Base-by-base conservation (phyloP, 2,113 vertebrate genomes). In the Brienomyrus longianalis region DNA sequence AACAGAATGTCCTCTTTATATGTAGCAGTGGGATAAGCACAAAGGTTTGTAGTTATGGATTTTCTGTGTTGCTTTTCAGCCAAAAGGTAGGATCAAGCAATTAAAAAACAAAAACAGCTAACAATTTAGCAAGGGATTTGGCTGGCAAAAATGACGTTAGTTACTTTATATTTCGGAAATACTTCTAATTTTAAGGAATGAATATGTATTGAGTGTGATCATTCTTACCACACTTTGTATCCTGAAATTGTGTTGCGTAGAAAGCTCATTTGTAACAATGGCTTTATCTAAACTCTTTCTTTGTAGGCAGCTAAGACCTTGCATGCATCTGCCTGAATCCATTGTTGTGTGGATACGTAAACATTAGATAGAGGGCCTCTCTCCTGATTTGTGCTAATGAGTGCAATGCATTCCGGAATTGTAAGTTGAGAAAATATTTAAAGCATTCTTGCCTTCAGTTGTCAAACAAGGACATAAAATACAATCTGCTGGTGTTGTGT, bases 1-100 rank as follows among this genome's bases (percentile, higher is more conserved):
- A 66, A 94, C 93, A 93, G 62, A 87, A 88, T 88, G 87, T 92
- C 94, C 94, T 94, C 94, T 94, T 94, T 93, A 93, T 92, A 93
- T 94, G 54, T 86, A 92, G 89, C 92, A 90, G 88, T 91, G 92
- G 91, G 92, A 93, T 90, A 88, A 89, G 52, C 91, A 92, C 91
- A 93, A 93, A 92, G 93, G 92, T 92, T 93, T 94, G 91, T 90
- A 90, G 89, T 83, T 90, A 86, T 89, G 91, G 93, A 92, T 93
- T 94, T 92, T 84, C 94, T 93, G 95, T 95, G 94, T 95, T 94
- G 74, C 54, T 80, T 87, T 84, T 89, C 83, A 54, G 90, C 91
- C 91, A 92, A 88, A 90, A 90, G 62, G 56, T 77, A 91, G 86
- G 91, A 91, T 90, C 4, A 86, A 93, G 92, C 92, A 95, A 94